Conservation (phyloP, 2,113 vertebrate genomes). For the Clupea harengus region DNA sequence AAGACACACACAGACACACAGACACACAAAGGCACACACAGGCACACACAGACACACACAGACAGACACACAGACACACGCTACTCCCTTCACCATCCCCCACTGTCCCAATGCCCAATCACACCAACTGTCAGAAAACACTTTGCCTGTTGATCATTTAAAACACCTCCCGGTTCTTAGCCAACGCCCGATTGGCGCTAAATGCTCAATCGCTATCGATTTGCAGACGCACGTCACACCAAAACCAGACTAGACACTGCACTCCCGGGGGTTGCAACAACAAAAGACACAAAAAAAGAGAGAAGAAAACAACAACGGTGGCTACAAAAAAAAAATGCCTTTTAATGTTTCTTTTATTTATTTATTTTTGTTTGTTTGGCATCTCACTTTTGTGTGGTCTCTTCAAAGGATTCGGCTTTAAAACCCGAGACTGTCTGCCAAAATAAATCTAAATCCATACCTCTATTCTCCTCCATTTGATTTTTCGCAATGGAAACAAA, state of each 20-base stretch:
- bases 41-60: no score
- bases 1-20: no score
- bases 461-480: neutral
- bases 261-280: neutral
- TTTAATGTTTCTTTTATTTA: neutral
- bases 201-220: constrained; percentile 40
- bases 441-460: constrained; percentile 1
- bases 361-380: constrained; percentile 11
- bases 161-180: constrained; percentile 30
- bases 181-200: constrained; percentile 34
- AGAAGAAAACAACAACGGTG: neutral
- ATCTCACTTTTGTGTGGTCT: neutral
- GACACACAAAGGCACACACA: no score
- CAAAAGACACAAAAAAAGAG: neutral
- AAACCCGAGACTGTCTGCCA: neutral
- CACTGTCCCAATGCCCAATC: neutral
- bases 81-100: neutral
- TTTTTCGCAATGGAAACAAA: constrained; percentile 9
- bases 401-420: constrained; percentile 17
- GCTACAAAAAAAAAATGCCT: constrained; percentile 3
- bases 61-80: no score
- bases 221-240: constrained; percentile 24
- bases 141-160: constrained; percentile 16
- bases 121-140: neutral
- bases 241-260: constrained; percentile 21